A percentile compares a stretch with the other conserved stretches of the same genome.
Evolutionary conservation across 1,140 invertebrate genomes (phyloP).

Genomic region (Phocides pigmalion): DNA sequence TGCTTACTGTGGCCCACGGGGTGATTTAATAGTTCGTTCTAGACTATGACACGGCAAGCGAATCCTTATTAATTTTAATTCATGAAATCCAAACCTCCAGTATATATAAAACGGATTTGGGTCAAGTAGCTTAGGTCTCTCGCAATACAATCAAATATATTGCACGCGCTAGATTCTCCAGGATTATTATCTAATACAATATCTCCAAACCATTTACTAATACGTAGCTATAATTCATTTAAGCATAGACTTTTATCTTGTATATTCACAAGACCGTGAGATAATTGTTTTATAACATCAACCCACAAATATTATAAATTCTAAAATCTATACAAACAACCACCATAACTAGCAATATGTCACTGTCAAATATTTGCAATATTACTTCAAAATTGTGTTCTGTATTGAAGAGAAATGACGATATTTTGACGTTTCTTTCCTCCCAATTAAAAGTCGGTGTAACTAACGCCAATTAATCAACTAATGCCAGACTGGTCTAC

Average conservation of each 20-base stretch:
- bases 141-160: not conserved
- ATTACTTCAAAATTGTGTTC: not conserved
- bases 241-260: too few relatives aligned
- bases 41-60: slow-evolving; percentile 57
- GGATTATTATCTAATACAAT: not conserved
- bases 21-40: slow-evolving; percentile 80
- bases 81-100: slow-evolving; percentile 20
- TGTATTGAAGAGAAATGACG: not conserved
- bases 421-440: not conserved
- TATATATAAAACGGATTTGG: slow-evolving; percentile 6
- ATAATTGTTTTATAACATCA: not conserved
- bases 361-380: not conserved
- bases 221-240: too few relatives aligned
- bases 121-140: not conserved
- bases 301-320: not conserved
- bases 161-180: not conserved
- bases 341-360: not conserved
- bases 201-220: too few relatives aligned
- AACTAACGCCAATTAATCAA: not conserved
- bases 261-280: too few relatives aligned
- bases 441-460: not conserved
- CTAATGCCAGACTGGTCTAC: not conserved
- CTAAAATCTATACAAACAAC: not conserved
- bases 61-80: slow-evolving; percentile 55
- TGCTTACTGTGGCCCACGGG: slow-evolving; percentile 75